Evolutionary conservation across 1,140 invertebrate genomes (phyloP).

Genomic region (Drosophila seguyi): DNA sequence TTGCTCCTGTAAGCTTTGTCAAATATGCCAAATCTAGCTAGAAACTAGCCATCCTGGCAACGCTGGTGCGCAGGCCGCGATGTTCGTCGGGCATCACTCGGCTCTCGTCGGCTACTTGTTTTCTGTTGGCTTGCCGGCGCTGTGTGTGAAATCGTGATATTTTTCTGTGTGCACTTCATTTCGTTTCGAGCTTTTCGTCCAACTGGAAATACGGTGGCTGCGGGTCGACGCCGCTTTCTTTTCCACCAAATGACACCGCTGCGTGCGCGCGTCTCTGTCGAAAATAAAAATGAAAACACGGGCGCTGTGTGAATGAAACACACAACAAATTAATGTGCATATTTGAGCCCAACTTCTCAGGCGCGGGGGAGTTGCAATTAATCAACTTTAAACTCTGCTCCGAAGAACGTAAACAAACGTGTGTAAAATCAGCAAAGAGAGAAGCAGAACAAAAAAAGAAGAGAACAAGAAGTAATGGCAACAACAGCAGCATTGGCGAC

Average conservation of each 20-base stretch:
- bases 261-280: constrained; percentile 9
- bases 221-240: constrained; percentile 13
- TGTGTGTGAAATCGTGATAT: constrained; percentile 1
- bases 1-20: no score
- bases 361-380: constrained; percentile 8
- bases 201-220: constrained; percentile 11
- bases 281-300: constrained; percentile 13
- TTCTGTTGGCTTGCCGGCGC: constrained; percentile 2
- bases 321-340: background rate
- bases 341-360: constrained; percentile 1
- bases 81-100: background rate
- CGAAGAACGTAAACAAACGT: constrained; percentile 46
- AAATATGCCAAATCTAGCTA: background rate
- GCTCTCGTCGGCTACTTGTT: constrained; percentile 6
- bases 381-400: constrained; percentile 6
- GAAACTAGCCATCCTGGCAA: background rate
- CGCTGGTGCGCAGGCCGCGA: constrained; percentile 3
- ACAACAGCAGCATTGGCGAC: constrained; percentile 11
- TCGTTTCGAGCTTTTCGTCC: constrained; percentile 6
- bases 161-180: constrained; percentile 7
- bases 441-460: background rate
- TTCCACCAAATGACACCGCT: constrained; percentile 3
- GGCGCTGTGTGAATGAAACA: constrained; percentile 11
- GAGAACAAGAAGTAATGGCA: constrained; percentile 24
- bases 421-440: constrained; percentile 13